Conservation (phyloP, 2,797 vertebrate species). For the Spinibarbus caldwelli region DNA sequence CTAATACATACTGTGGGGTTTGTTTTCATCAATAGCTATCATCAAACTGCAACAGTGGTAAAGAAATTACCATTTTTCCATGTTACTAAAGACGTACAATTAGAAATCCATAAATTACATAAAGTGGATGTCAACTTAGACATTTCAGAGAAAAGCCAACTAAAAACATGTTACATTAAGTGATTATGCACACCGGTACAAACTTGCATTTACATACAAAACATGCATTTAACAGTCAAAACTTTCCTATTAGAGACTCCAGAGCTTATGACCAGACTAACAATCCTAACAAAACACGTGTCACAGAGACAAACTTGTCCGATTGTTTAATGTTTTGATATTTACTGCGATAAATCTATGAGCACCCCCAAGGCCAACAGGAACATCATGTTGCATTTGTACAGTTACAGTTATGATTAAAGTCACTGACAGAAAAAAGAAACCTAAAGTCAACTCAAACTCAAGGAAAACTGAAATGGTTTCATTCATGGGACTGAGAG, state of each 20-base stretch:
- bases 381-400: slow-evolving; percentile 26
- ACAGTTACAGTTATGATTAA: not conserved
- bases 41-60: not conserved
- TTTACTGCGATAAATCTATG: slow-evolving; percentile 4
- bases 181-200: not conserved
- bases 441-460: not conserved
- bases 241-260: not conserved
- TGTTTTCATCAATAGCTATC: not conserved
- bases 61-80: not conserved
- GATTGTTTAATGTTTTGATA: slow-evolving; percentile 12
- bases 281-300: slow-evolving; percentile 26
- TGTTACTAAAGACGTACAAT: not conserved
- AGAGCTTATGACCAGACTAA: not conserved
- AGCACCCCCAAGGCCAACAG: not conserved
- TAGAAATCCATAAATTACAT: not conserved
- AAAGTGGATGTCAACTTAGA: not conserved
- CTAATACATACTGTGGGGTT: slow-evolving; percentile 5
- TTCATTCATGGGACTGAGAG: not conserved
- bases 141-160: not conserved
- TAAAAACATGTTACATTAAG: not conserved
- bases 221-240: not conserved
- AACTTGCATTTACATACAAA: not conserved
- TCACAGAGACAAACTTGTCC: not conserved
- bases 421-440: not conserved
- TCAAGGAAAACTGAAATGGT: not conserved